Base-by-base conservation (phyloP, 1,140 invertebrate species). In the Paraescarpia echinospica region DNA sequence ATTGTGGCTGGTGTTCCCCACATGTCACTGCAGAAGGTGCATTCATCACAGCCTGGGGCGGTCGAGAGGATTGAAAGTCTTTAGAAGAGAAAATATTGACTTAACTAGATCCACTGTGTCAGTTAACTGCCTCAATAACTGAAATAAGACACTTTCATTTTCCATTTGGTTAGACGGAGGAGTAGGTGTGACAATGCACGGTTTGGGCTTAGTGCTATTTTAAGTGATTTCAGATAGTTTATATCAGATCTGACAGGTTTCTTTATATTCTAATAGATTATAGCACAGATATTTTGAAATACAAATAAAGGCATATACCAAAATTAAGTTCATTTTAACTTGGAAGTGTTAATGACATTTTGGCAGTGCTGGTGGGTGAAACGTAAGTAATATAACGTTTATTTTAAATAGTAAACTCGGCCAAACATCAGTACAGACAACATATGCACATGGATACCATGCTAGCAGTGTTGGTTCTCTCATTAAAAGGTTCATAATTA, bases 1-100 rank as follows among this genome's bases (percentile, higher is more conserved):
- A 27, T 77, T 77, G 59, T 77, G 59, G 59, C 59, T 27, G 59
- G 22, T 6, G 27, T 1, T 22, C 59, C 4, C 2, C 59, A 77
- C 59, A 77, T 77, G 59, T 77, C 59, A 77, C 27, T 22, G 2
- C 27, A 77, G 59, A 77, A 77, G 14, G 59, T 77, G 2, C 59
- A 77, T 31, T 77, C 59, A 77, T 27, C 59, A 12, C 59, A 77
- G 59, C 59, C 59, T 27, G 22, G 59, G 59, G 59, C 59, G 27
- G 59, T 77, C 27, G 41, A 77, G 9, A 77, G 59, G 12, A 77
- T 27, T 77, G 59, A 77, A 2, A 77, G 59, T 77, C 59, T 0
- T 77, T 77, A 77, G 59, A 77, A 77, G 59, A 77, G 59, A 77
- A 18, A 77, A 77, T 77, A 77, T 77, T 77, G 59, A 77, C 59